phyloP scores from a whole-genome alignment of 2,888 invertebrate species.

The Marronus borbonicus region DNA sequence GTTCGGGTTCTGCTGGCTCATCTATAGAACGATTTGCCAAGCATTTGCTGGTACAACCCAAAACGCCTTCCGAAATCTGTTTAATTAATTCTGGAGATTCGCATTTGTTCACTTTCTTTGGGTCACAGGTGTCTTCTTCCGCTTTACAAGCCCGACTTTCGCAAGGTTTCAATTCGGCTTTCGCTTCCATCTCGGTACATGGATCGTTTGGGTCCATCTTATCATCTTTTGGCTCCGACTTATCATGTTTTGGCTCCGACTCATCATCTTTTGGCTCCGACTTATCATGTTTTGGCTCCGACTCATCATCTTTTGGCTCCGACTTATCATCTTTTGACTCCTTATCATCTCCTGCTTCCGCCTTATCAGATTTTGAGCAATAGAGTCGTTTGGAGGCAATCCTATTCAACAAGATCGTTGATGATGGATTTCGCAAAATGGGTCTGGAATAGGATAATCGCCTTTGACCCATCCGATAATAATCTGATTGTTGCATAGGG shows the following conservation, averaged over 20 bases:
- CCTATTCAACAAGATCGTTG: too few relatives aligned
- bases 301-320: too few relatives aligned
- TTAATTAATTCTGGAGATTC: slow-evolving; percentile 13
- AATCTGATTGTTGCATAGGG: not conserved
- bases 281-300: too few relatives aligned
- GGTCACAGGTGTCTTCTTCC: too few relatives aligned
- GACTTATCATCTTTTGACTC: too few relatives aligned
- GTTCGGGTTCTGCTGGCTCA: slow-evolving; percentile 28
- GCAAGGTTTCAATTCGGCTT: slow-evolving; percentile 4
- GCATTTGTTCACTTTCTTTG: slow-evolving; percentile 12
- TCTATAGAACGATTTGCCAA: slow-evolving; percentile 12
- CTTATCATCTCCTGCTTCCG: not conserved
- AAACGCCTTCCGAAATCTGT: slow-evolving; percentile 7
- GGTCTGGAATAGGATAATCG: slow-evolving; percentile 4
- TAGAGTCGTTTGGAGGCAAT: too few relatives aligned
- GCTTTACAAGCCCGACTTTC: not conserved
- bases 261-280: too few relatives aligned
- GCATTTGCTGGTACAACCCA: slow-evolving; percentile 39
- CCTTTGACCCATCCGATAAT: not conserved
- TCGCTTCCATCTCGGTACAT: not conserved
- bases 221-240: too few relatives aligned
- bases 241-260: too few relatives aligned
- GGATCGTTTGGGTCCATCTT: too few relatives aligned
- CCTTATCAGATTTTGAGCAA: too few relatives aligned
- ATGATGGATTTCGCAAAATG: not conserved